phyloP scores from a whole-genome alignment of 2,113 vertebrate species.

The Semnornis frantzii region DNA sequence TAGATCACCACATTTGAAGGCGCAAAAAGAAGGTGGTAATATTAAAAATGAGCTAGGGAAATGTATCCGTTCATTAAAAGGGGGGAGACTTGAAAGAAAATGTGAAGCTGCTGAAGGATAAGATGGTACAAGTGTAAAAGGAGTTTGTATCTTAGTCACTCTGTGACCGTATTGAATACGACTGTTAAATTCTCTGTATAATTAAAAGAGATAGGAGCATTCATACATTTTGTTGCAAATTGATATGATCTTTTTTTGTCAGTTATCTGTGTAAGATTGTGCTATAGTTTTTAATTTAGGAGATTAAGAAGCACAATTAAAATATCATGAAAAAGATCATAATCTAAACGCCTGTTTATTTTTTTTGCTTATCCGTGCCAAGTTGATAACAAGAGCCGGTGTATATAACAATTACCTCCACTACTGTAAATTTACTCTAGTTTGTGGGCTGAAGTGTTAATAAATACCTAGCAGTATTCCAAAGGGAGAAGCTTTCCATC shows the following conservation, averaged over 20 bases:
- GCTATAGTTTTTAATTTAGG: constrained; percentile 81
- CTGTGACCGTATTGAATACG: constrained; percentile 56
- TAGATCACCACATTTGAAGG: not conserved
- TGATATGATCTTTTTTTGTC: constrained; percentile 77
- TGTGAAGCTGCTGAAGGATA: not conserved
- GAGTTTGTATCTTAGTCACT: constrained; percentile 26
- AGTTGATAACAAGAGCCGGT: constrained; percentile 74
- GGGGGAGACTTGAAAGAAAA: not conserved
- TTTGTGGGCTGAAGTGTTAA: constrained; percentile 78
- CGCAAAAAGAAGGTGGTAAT: not conserved
- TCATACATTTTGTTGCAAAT: constrained; percentile 75
- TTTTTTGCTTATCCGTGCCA: constrained; percentile 71
- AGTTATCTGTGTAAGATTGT: constrained; percentile 78
- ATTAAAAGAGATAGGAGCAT: constrained; percentile 70
- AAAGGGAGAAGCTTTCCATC: constrained; percentile 74
- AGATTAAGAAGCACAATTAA: constrained; percentile 85
- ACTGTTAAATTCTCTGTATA: constrained; percentile 67
- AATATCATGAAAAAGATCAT: constrained; percentile 81
- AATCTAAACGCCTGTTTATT: constrained; percentile 69
- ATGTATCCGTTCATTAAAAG: not conserved
- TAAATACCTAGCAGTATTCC: constrained; percentile 80
- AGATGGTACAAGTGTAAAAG: not conserved
- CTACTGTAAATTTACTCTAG: constrained; percentile 76
- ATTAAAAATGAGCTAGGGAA: not conserved
- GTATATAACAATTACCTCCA: constrained; percentile 77